A percentile compares a stretch with the other conserved stretches of the same genome.
phyloP scores from a whole-genome alignment of 2,888 invertebrate species.

The Cordilura impudica region DNA sequence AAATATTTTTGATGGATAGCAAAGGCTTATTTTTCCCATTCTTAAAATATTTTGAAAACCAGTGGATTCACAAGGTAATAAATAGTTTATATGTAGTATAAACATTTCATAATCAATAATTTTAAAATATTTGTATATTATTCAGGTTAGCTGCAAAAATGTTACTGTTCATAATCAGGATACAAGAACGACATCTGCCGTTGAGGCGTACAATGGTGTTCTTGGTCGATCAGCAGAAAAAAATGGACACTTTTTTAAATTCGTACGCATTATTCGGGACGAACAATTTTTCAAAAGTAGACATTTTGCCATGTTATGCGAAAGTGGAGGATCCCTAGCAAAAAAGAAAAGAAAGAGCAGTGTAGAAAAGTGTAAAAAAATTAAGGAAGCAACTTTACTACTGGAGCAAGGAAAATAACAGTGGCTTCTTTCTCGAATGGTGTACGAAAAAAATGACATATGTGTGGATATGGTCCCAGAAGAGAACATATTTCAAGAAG shows the following conservation, averaged over 20 bases:
- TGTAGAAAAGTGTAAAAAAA: not conserved
- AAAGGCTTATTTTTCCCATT: too few species aligned
- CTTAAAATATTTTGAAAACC: too few species aligned
- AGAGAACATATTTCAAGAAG: slow-evolving; percentile 9
- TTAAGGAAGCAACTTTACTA: too few species aligned
- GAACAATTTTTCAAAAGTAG: slow-evolving; percentile 53
- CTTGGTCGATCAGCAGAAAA: slow-evolving; percentile 12
- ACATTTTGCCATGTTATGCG: slow-evolving; percentile 21
- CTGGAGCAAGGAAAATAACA: slow-evolving; percentile 25
- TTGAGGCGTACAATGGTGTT: slow-evolving; percentile 29
- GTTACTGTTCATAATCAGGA: slow-evolving; percentile 31
- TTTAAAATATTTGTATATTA: not conserved
- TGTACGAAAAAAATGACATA: slow-evolving; percentile 31
- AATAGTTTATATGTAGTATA: not conserved
- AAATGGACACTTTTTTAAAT: slow-evolving; percentile 47
- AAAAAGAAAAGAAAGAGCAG: slow-evolving; percentile 17
- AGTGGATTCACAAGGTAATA: slow-evolving; percentile 20
- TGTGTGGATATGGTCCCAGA: slow-evolving; percentile 9
- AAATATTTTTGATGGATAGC: not conserved
- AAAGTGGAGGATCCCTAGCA: slow-evolving; percentile 42
- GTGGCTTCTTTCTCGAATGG: slow-evolving; percentile 31
- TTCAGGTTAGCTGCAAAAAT: slow-evolving; percentile 35
- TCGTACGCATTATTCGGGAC: slow-evolving; percentile 20
- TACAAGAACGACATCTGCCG: slow-evolving; percentile 25
- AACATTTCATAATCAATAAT: not conserved